Evolutionary conservation across 2,888 invertebrate genomes (phyloP).

Genomic region (Monoplex corrugatus): DNA sequence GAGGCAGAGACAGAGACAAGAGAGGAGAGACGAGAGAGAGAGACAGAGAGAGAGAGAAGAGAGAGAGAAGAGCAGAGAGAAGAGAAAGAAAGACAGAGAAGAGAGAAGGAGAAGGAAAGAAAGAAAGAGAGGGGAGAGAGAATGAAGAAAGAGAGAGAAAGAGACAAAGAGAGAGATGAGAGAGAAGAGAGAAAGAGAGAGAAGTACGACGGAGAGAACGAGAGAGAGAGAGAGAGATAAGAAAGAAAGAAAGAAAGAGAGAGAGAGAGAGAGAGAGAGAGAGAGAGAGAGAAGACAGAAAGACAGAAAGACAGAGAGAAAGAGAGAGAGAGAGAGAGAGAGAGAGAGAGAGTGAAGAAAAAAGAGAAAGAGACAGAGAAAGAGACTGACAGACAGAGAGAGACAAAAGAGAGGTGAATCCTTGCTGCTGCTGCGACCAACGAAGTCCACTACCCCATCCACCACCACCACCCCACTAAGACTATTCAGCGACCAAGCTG

Average conservation of each 20-base stretch:
- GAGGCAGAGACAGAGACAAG: too few relatives aligned
- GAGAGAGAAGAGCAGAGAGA: neutral
- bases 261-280: conserved; percentile 22
- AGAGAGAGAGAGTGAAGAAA: conserved; percentile 45
- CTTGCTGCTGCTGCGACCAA: too few relatives aligned
- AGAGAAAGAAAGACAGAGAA: neutral
- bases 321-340: conserved; percentile 36
- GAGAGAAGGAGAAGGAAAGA: neutral
- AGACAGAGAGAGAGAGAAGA: too few relatives aligned
- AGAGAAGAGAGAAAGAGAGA: neutral
- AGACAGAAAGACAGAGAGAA: too few relatives aligned
- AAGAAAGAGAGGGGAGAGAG: neutral
- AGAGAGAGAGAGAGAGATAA: too few relatives aligned
- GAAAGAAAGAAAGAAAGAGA: too few relatives aligned
- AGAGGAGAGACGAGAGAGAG: too few relatives aligned
- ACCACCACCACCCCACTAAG: neutral
- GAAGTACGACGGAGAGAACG: too few relatives aligned
- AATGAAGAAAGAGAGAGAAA: neutral
- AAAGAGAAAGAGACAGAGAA: conserved; percentile 41
- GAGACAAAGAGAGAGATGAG: neutral
- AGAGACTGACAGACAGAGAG: conserved; percentile 3
- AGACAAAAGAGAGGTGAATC: too few relatives aligned
- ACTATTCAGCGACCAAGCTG: conserved; percentile 19
- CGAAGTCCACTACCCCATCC: too few relatives aligned
- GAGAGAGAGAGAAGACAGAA: conserved; percentile 33